Evolutionary conservation across 2,113 vertebrate genomes (phyloP).

Genomic region (Numenius arquata): DNA sequence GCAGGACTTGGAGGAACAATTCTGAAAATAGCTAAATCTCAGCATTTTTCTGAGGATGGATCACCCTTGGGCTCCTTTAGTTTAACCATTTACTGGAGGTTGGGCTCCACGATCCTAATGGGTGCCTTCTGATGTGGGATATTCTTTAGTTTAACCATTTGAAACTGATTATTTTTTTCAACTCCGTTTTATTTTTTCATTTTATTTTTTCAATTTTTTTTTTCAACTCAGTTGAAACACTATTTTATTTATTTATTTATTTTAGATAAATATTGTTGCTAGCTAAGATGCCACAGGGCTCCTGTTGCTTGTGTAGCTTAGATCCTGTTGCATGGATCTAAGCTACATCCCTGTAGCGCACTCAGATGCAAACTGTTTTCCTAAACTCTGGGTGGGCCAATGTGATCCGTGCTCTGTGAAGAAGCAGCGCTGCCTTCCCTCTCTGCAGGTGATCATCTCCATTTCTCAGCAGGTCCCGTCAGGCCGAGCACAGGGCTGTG

Average conservation of each 20-base stretch:
- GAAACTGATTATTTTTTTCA: not conserved
- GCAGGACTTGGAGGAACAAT: not conserved
- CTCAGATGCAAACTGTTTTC: not conserved
- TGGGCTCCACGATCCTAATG: not conserved
- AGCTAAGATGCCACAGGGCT: not conserved
- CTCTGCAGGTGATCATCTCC: fast-evolving
- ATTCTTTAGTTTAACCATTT: too few relatives aligned
- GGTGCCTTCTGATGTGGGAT: not conserved
- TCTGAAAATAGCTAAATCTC: not conserved
- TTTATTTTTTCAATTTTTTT: too few relatives aligned
- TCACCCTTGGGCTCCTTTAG: not conserved
- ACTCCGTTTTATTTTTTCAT: not conserved
- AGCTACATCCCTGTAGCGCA: too few relatives aligned
- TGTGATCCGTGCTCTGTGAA: not conserved
- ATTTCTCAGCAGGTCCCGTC: not conserved
- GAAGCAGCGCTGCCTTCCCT: not conserved
- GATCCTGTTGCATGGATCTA: too few relatives aligned
- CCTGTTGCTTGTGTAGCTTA: too few relatives aligned
- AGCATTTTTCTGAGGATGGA: not conserved
- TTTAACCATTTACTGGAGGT: not conserved
- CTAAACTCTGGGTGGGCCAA: fast-evolving
- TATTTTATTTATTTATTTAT: not conserved
- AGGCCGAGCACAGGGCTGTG: not conserved
- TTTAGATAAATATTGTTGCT: not conserved
- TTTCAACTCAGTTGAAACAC: not conserved